These are phyloP conservation scores for Drosophila nikananu DNA, from an alignment of 1,140 invertebrate species.

Conservation along the genomic window DNA sequence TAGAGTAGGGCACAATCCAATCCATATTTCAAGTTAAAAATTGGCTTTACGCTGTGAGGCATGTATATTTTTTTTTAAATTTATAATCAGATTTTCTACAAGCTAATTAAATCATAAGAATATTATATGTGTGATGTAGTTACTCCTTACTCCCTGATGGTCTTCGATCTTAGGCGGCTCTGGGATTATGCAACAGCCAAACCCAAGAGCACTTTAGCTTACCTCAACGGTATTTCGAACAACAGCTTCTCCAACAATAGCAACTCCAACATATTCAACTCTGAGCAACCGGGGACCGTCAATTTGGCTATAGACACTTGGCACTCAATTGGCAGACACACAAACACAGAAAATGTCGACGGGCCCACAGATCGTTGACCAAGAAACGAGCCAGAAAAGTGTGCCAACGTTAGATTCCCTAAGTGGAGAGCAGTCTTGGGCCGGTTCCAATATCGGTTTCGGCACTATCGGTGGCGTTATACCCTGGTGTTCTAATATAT, in stretches of 20 bases:
- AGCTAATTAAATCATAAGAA: neutral
- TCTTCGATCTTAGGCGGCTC: neutral
- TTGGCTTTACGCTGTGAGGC: neutral
- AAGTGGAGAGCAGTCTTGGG: constrained; percentile 55
- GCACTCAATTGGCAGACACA: constrained; percentile 38
- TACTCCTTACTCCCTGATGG: neutral
- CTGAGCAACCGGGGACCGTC: constrained; percentile 4
- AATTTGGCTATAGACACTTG: constrained; percentile 33
- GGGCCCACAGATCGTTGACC: constrained; percentile 51
- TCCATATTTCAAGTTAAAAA: neutral
- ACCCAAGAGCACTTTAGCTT: constrained; percentile 40
- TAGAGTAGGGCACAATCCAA: neutral
- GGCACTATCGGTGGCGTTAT: constrained; percentile 1
- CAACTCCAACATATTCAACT: constrained; percentile 9
- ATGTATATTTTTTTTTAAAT: neutral
- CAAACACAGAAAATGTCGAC: constrained; percentile 20
- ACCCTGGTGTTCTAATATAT: too few species aligned
- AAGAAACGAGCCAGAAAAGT: constrained; percentile 59
- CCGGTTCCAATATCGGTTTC: constrained; percentile 53
- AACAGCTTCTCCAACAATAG: constrained; percentile 21
- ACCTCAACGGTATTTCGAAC: constrained; percentile 58
- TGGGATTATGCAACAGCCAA: constrained; percentile 43
- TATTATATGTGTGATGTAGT: neutral
- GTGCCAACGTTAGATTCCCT: constrained; percentile 62
- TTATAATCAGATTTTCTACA: neutral